Evolutionary conservation across 2,797 vertebrate species (phyloP).

Genomic region (Semaprochilodus insignis): DNA sequence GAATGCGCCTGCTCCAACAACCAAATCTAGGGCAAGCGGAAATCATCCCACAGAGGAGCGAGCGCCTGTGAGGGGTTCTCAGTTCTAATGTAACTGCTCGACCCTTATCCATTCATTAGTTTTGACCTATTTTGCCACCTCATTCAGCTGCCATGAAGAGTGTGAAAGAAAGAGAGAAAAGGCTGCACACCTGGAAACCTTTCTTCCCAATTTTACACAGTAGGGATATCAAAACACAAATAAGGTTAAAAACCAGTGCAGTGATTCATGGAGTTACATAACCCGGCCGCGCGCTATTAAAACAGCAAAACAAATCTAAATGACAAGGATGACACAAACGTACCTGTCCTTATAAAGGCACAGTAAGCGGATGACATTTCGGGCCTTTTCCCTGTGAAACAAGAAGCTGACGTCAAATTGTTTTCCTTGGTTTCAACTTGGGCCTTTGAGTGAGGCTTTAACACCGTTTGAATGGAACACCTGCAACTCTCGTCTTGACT

Average conservation of each 20-base stretch:
- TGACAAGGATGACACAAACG: neutral
- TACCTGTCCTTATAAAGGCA: slow-evolving; percentile 7
- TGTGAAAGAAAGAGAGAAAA: neutral
- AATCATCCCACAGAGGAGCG: neutral
- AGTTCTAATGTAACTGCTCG: slow-evolving; percentile 1
- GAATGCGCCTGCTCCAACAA: neutral
- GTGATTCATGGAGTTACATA: slow-evolving; percentile 24
- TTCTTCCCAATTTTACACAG: neutral
- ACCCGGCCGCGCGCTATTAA: neutral
- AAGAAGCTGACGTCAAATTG: neutral
- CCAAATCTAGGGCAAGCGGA: slow-evolving; percentile 19
- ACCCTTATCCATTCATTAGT: neutral
- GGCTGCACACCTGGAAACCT: neutral
- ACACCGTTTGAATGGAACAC: slow-evolving; percentile 4
- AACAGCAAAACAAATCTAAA: neutral
- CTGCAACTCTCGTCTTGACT: neutral
- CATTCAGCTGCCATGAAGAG: neutral
- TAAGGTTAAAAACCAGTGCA: slow-evolving; percentile 9
- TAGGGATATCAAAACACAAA: slow-evolving; percentile 32
- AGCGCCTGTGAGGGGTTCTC: slow-evolving; percentile 1
- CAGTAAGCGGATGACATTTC: slow-evolving; percentile 22
- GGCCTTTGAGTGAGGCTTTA: neutral
- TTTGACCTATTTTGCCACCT: slow-evolving; percentile 23
- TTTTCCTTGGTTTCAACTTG: neutral
- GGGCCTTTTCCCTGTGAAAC: slow-evolving; percentile 6